Conservation (phyloP, 2,888 invertebrate species). For the Colostygia pectinataria region DNA sequence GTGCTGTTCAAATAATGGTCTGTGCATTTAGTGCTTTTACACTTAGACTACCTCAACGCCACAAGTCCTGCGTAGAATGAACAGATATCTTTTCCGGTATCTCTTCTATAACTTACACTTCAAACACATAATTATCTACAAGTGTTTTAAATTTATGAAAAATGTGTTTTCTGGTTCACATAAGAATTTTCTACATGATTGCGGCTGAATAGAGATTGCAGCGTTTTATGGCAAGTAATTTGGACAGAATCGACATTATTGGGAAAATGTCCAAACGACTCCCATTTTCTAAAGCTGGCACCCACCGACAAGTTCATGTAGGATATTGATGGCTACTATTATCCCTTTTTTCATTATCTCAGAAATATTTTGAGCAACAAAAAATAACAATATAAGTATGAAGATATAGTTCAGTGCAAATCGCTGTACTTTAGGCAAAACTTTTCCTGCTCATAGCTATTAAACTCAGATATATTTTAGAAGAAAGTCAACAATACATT, state of each 20-base stretch:
- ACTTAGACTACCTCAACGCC: too few species aligned
- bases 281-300: conserved; percentile 25
- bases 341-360: conserved; percentile 22
- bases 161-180: too few species aligned
- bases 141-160: too few species aligned
- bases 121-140: too few species aligned
- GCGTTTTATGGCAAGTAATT: conserved; percentile 20
- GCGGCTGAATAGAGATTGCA: conserved; percentile 11
- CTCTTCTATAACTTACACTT: too few species aligned
- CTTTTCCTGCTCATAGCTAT: background rate
- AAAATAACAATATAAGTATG: background rate
- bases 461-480: background rate
- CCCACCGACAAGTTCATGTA: conserved; percentile 21
- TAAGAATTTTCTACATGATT: background rate
- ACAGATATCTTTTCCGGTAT: too few species aligned
- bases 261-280: conserved; percentile 26
- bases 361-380: conserved; percentile 16
- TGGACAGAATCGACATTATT: conserved; percentile 24
- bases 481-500: conserved; percentile 1
- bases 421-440: background rate
- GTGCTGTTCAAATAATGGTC: too few species aligned
- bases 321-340: conserved; percentile 21
- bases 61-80: too few species aligned
- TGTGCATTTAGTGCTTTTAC: too few species aligned
- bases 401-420: conserved; percentile 1